phyloP scores from a whole-genome alignment of 2,113 vertebrate species.

The Lophura nycthemera region DNA sequence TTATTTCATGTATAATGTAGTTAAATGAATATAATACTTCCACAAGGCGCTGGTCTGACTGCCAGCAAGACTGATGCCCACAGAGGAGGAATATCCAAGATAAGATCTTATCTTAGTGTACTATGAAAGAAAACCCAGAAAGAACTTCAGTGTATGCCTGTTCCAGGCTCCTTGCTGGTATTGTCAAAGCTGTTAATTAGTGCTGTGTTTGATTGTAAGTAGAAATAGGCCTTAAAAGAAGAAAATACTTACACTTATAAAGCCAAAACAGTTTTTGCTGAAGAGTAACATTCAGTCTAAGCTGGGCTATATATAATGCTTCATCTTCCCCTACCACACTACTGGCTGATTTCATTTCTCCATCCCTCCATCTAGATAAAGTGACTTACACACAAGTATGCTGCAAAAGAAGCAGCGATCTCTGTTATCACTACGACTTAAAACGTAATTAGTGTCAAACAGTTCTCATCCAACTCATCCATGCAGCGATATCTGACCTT shows the following conservation, averaged over 20 bases:
- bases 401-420: background rate
- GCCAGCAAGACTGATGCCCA: background rate
- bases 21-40: background rate
- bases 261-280: background rate
- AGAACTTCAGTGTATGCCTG: background rate
- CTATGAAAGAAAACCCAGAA: background rate
- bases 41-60: background rate
- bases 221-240: background rate
- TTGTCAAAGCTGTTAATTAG: background rate
- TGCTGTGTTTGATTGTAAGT: background rate
- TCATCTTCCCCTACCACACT: background rate
- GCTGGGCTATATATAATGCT: background rate
- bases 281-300: background rate
- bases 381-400: background rate
- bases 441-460: background rate
- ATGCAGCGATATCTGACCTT: background rate
- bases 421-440: background rate
- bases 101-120: background rate
- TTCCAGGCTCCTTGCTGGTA: background rate
- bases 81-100: background rate
- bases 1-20: background rate
- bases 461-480: background rate
- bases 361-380: background rate
- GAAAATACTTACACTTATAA: background rate
- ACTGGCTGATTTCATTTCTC: background rate